Percentiles rank a stretch among this genome's conserved stretches.
These are phyloP conservation scores for Conops quadrifasciatus DNA, from an alignment of 2,888 invertebrate genomes.

Conservation along the genomic window DNA sequence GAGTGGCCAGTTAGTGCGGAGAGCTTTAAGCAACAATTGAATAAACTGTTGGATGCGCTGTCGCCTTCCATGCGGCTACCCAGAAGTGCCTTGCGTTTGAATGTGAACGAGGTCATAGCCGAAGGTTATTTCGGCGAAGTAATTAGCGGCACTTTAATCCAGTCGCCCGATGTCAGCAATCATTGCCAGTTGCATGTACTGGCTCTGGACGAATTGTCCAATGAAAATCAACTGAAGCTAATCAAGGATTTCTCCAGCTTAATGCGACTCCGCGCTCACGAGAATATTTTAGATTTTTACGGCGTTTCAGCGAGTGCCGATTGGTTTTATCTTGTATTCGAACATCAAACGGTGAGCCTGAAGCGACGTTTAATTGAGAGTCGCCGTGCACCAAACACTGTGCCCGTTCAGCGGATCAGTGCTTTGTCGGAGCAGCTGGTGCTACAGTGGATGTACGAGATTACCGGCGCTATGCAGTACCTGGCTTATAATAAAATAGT, in stretches of 20 bases:
- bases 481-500: constrained; percentile 73
- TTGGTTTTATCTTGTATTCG: constrained; percentile 77
- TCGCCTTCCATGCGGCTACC: constrained; percentile 68
- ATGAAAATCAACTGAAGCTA: constrained; percentile 66
- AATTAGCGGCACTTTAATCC: constrained; percentile 73
- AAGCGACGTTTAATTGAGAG: constrained; percentile 76
- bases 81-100: constrained; percentile 76
- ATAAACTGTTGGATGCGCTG: constrained; percentile 71
- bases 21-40: constrained; percentile 75
- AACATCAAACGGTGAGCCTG: constrained; percentile 73
- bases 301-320: constrained; percentile 84
- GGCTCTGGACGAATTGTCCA: constrained; percentile 67
- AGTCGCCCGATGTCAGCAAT: constrained; percentile 49
- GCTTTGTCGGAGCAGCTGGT: constrained; percentile 72
- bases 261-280: constrained; percentile 74
- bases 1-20: constrained; percentile 73
- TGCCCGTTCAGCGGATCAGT: constrained; percentile 66
- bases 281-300: constrained; percentile 76
- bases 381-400: constrained; percentile 62
- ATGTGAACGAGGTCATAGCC: constrained; percentile 75
- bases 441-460: constrained; percentile 72
- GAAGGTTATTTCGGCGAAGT: constrained; percentile 82
- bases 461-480: constrained; percentile 78
- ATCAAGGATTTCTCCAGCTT: constrained; percentile 78
- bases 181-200: constrained; percentile 74